Evolutionary conservation across 1,140 invertebrate species (phyloP).

Genomic region (Formica selysi): DNA sequence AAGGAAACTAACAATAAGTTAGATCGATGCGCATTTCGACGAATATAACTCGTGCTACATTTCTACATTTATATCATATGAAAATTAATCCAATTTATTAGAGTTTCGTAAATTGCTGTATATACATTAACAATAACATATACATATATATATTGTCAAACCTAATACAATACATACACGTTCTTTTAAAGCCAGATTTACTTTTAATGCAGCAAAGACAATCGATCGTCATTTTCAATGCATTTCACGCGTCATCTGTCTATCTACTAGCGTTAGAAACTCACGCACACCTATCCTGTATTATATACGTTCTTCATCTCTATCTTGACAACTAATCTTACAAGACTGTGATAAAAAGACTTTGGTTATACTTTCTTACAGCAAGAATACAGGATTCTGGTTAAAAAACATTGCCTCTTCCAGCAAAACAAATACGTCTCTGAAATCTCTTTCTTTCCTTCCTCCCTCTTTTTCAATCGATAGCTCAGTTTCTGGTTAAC

Average conservation of each 20-base stretch:
- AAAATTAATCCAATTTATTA: conserved; percentile 43
- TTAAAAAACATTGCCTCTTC: conserved; percentile 46
- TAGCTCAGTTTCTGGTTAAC: conserved; percentile 89
- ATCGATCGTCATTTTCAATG: background rate
- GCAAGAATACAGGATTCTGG: conserved; percentile 34
- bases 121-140: conserved; percentile 40
- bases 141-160: conserved; percentile 55
- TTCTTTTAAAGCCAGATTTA: background rate
- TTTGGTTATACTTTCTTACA: conserved; percentile 69
- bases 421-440: conserved; percentile 26
- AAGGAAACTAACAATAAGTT: background rate
- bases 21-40: background rate
- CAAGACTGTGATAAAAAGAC: conserved; percentile 52
- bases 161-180: conserved; percentile 32
- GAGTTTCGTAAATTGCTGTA: conserved; percentile 9
- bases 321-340: background rate
- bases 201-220: background rate
- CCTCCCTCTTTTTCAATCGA: background rate
- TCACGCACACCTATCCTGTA: conserved; percentile 16
- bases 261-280: conserved; percentile 10
- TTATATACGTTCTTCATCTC: conserved; percentile 45
- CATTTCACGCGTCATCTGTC: background rate
- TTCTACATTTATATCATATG: conserved; percentile 8
- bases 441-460: background rate
- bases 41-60: background rate